Percentiles rank a stretch among this genome's conserved stretches.
phyloP scores from a whole-genome alignment of 1,140 invertebrate species.

The Drosophila orena region DNA sequence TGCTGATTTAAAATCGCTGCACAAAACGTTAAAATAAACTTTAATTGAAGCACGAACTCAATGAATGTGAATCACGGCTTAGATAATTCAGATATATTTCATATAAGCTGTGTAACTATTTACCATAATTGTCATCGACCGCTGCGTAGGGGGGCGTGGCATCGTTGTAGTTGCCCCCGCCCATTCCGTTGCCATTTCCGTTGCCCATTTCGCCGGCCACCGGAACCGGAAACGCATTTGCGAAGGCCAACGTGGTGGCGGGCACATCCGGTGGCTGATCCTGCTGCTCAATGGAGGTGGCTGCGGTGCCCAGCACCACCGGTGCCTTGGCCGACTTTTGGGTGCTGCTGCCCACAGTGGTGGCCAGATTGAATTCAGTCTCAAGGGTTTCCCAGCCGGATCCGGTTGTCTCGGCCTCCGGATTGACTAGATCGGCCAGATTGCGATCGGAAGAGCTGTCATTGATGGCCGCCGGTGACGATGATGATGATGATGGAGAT shows the following conservation, averaged over 20 bases:
- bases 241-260: conserved; percentile 75
- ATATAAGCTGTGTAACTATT: conserved; percentile 40
- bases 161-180: conserved; percentile 36
- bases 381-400: conserved; percentile 72
- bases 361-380: conserved; percentile 66
- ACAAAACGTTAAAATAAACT: background rate
- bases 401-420: conserved; percentile 46
- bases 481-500: background rate
- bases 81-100: background rate
- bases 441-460: conserved; percentile 34
- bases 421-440: conserved; percentile 65
- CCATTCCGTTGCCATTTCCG: conserved; percentile 30
- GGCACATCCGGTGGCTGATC: conserved; percentile 77
- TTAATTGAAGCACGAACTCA: background rate
- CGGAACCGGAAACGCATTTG: conserved; percentile 68
- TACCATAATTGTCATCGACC: conserved; percentile 83
- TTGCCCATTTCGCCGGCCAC: conserved; percentile 61
- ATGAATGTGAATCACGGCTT: background rate
- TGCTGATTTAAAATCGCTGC: background rate
- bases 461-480: background rate
- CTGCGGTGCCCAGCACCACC: conserved; percentile 41
- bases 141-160: conserved; percentile 80
- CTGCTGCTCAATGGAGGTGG: conserved; percentile 81
- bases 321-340: conserved; percentile 37
- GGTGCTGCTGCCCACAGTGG: conserved; percentile 26